Evolutionary conservation across 2,797 vertebrate species (phyloP), one percentile per base, ranked within the genome.

Genomic region (Novumbra hubbsi): DNA sequence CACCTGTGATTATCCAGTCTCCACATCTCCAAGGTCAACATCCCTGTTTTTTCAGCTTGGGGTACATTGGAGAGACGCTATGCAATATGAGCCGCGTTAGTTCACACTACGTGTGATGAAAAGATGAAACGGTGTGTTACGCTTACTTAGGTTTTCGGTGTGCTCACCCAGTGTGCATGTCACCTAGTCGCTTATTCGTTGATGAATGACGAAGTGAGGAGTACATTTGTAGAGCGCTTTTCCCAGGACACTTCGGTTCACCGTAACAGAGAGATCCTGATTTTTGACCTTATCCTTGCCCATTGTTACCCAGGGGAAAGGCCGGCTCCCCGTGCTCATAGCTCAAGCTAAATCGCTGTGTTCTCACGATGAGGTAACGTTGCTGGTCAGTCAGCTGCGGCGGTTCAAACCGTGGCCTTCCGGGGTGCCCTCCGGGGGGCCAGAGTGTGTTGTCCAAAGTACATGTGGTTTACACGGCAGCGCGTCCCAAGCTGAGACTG

Each of bases 21-120:
- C 66, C 71, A 55, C 67, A 69, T 71, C 74, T 86, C 86, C 84
- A 88, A 86, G 72, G 80, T 86, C 84, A 89, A 89, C 86, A 89
- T 69, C 72, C 72, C 52, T 87, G 83, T 88, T 90, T 88, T 85
- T 84, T 70, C 83, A 89, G 86, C 86, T 89, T 55, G 86, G 85
- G 68, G 74, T 76, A 70, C 70, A 79, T 83, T 83, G 85, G 83
- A 87, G 80, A 74, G 70, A 84, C 76, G 80, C 82, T 73, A 70
- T 75, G 76, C 71, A 74, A 68, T 4, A n/a, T 17, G 72, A 80
- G 72, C 72, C 75, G 81, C 72, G 72, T 71, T 75, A 57, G 76
- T 81, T 81, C 66, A 49, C 76, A 78, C 83, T 76, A 76, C 75
- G 71, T 78, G 70, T 75, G 7, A 48, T 48, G 12, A 73, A 21